Conservation (phyloP, 2,888 invertebrate species). For the Drymonia ruficornis region DNA sequence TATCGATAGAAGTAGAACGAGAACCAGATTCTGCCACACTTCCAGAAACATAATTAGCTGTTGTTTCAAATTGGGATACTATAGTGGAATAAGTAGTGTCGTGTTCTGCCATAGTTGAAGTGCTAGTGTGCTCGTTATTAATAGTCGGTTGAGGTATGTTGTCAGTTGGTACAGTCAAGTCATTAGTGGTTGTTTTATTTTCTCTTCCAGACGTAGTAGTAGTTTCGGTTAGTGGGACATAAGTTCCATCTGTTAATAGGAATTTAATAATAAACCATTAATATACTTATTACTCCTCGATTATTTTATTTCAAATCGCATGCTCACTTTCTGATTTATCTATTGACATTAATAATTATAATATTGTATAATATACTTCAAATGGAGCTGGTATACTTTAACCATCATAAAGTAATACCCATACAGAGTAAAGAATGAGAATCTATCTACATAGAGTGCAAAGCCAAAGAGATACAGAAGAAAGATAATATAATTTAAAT, state of each 20-base stretch:
- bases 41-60: not conserved
- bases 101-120: constrained; percentile 14
- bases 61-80: constrained; percentile 1
- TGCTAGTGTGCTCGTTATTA: constrained; percentile 16
- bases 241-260: constrained; percentile 83
- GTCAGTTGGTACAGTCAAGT: constrained; percentile 44
- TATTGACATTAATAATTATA: not conserved
- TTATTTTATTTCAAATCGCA: constrained; percentile 21
- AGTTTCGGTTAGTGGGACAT: constrained; percentile 79
- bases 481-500: constrained; percentile 17
- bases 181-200: constrained; percentile 46
- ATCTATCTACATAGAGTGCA: constrained; percentile 5
- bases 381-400: not conserved
- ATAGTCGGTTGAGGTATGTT: constrained; percentile 18
- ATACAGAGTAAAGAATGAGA: constrained; percentile 3
- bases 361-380: not conserved
- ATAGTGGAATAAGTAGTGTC: not conserved
- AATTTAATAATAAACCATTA: constrained; percentile 69
- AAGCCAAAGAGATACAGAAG: constrained; percentile 1
- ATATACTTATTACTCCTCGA: constrained; percentile 31
- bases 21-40: not conserved
- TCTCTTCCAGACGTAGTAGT: constrained; percentile 56
- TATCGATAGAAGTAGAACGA: not conserved
- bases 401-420: not conserved
- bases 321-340: constrained; percentile 9